These are phyloP conservation scores for Notocelia uddmanniana DNA, from an alignment of 2,888 invertebrate species.

Conservation along the genomic window DNA sequence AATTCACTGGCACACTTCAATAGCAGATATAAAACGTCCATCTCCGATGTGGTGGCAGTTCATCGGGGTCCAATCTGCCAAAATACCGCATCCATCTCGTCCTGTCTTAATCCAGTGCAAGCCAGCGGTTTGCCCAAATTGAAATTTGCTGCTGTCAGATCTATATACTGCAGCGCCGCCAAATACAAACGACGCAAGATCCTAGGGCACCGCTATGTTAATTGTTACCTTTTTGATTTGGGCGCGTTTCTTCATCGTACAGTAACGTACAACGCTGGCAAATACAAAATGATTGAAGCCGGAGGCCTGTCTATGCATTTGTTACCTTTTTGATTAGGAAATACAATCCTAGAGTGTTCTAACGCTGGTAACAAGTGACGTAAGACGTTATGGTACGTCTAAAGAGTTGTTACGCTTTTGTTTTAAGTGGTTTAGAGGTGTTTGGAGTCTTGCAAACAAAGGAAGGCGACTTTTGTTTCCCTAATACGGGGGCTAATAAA, in stretches of 20 bases:
- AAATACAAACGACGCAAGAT: slow-evolving; percentile 4
- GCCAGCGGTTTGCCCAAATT: slow-evolving; percentile 74
- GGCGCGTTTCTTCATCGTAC: not conserved
- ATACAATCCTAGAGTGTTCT: not conserved
- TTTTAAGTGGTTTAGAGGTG: not conserved
- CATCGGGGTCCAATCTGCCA: slow-evolving; percentile 11
- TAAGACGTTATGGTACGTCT: not conserved
- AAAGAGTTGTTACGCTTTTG: not conserved
- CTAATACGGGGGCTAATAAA: slow-evolving; percentile 23
- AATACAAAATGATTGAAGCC: not conserved
- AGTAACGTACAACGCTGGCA: slow-evolving; percentile 1
- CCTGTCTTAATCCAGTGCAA: slow-evolving; percentile 61
- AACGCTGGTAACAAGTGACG: not conserved
- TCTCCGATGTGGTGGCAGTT: not conserved
- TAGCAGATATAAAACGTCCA: slow-evolving; percentile 1
- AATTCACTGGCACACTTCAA: not conserved
- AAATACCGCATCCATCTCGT: slow-evolving; percentile 39
- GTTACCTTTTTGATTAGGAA: slow-evolving; percentile 1
- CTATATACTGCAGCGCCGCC: slow-evolving; percentile 36
- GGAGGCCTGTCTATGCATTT: not conserved
- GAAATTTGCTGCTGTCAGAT: slow-evolving; percentile 74
- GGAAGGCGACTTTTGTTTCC: slow-evolving; percentile 19
- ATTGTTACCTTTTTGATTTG: not conserved
- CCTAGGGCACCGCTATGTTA: not conserved
- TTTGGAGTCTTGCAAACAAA: slow-evolving; percentile 22